A percentile compares a stretch with the other conserved stretches of the same genome.
Evolutionary conservation across 2,888 invertebrate species (phyloP).

Genomic region (Lepas anatifera): DNA sequence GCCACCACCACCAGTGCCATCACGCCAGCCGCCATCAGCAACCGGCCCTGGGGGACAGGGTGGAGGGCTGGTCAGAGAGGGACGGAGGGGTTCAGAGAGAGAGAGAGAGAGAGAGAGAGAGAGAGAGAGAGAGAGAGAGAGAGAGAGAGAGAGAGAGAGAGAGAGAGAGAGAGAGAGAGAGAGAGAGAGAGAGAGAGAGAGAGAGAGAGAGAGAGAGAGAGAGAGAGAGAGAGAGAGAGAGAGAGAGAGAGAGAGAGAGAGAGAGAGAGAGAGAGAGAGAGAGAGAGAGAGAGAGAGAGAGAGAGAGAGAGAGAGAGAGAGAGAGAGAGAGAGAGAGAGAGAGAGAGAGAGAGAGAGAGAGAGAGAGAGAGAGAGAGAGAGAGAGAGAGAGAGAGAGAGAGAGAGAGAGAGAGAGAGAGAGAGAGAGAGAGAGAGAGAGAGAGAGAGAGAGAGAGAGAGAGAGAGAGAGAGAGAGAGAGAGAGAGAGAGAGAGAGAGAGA

Average conservation of each 20-base stretch:
- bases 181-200: constrained; percentile 15
- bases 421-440: neutral
- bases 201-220: constrained; percentile 2
- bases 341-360: neutral
- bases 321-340: neutral
- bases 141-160: constrained; percentile 3
- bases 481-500: neutral
- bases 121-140: constrained; percentile 3
- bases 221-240: constrained; percentile 11
- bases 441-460: neutral
- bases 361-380: neutral
- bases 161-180: constrained; percentile 11
- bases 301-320: too few relatives aligned
- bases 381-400: neutral
- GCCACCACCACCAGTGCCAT: neutral
- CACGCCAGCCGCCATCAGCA: neutral
- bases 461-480: neutral
- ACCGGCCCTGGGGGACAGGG: neutral
- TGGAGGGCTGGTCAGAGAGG: neutral
- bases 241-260: constrained; percentile 4
- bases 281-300: neutral
- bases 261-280: neutral
- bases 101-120: constrained; percentile 1
- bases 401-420: too few relatives aligned
- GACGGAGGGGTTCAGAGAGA: neutral